These are phyloP conservation scores for Bombus superbus DNA, from an alignment of 1,140 invertebrate species.

Conservation along the genomic window DNA sequence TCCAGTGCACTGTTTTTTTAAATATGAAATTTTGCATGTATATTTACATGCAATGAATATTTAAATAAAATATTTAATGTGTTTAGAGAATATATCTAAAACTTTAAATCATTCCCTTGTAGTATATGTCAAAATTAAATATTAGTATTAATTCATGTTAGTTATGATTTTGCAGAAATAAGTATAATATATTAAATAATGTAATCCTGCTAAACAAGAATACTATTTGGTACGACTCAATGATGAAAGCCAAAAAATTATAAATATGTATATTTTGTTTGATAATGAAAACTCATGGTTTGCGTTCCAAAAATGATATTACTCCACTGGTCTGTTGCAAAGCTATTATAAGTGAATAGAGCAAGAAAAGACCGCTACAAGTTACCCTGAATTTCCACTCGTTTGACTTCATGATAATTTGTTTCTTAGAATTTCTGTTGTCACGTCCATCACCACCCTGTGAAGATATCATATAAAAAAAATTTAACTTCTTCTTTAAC, in stretches of 20 bases:
- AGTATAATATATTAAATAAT: slow-evolving; percentile 26
- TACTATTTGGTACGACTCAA: slow-evolving; percentile 52
- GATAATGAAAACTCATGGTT: slow-evolving; percentile 55
- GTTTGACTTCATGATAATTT: slow-evolving; percentile 86
- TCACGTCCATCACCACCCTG: slow-evolving; percentile 84
- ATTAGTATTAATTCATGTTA: slow-evolving; percentile 25
- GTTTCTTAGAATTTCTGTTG: slow-evolving; percentile 82
- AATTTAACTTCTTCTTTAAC: slow-evolving; percentile 61
- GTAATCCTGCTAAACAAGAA: slow-evolving; percentile 28
- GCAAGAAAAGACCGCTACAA: slow-evolving; percentile 76
- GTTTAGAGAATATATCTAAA: neutral
- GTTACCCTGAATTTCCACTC: slow-evolving; percentile 92
- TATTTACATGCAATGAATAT: slow-evolving; percentile 9
- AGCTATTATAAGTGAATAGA: slow-evolving; percentile 70
- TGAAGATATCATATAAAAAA: slow-evolving; percentile 76
- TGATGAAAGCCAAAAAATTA: slow-evolving; percentile 53
- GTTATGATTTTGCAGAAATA: slow-evolving; percentile 6
- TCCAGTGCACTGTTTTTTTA: slow-evolving; percentile 30
- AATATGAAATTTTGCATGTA: neutral
- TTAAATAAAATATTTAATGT: neutral
- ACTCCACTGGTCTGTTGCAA: slow-evolving; percentile 65
- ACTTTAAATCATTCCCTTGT: neutral
- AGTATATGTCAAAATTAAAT: neutral
- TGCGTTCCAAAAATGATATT: slow-evolving; percentile 61
- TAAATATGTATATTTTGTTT: slow-evolving; percentile 59